These are phyloP conservation scores for Tauraco erythrolophus DNA, from an alignment of 2,113 vertebrate species.

Conservation along the genomic window DNA sequence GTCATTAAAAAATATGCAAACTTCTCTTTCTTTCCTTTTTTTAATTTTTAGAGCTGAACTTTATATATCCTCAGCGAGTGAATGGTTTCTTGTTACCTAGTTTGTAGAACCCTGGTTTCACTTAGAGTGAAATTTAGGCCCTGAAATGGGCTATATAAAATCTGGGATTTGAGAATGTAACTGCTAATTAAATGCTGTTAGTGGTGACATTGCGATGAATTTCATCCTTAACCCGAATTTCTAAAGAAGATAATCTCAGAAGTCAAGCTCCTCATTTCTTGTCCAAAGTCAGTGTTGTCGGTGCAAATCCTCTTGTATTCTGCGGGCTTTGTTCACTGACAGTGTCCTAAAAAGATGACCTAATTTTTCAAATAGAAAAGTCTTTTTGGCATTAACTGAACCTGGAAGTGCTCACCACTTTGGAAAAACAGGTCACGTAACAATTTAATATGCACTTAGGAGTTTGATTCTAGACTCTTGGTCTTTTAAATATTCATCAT, in stretches of 20 bases:
- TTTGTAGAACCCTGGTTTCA: background rate
- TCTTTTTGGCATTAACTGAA: background rate
- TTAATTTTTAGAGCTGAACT: background rate
- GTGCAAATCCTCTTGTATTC: background rate
- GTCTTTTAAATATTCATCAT: conserved; percentile 47
- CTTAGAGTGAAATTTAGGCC: background rate
- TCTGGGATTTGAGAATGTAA: background rate
- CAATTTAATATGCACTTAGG: conserved; percentile 17
- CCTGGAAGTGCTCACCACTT: background rate
- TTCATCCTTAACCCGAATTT: background rate
- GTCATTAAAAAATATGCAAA: background rate
- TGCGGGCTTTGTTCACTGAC: background rate
- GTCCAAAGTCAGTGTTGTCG: background rate
- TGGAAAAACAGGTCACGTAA: background rate
- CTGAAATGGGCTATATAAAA: background rate
- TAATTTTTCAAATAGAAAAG: conserved; percentile 16
- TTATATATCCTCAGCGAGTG: background rate
- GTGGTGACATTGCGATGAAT: background rate
- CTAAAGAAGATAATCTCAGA: background rate
- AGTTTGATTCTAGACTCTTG: background rate
- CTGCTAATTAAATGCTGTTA: background rate
- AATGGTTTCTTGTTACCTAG: background rate
- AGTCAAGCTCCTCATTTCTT: background rate
- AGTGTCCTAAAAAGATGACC: background rate
- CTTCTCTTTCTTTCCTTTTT: background rate